Percentiles rank a stretch among this genome's conserved stretches.
Conservation (phyloP, 2,797 vertebrate species). For the Tokudaia muenninki region DNA sequence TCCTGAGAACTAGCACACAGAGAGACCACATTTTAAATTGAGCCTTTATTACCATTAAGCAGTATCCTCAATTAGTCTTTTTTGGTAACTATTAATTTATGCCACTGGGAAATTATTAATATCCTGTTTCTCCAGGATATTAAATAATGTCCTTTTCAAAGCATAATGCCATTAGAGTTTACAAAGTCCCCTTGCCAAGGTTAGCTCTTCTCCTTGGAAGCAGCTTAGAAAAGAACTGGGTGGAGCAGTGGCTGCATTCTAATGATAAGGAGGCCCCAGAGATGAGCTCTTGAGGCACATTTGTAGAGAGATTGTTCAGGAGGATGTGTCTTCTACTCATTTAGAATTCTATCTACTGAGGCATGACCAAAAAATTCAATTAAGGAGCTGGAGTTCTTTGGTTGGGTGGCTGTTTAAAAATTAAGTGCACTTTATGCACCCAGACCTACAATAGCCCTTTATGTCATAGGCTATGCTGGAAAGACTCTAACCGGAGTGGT, state of each 20-base stretch:
- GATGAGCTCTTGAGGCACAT: neutral
- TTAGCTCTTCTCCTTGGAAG: constrained; percentile 42
- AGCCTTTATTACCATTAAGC: constrained; percentile 2
- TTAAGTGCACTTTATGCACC: neutral
- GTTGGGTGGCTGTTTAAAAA: neutral
- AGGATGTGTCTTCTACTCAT: constrained; percentile 19
- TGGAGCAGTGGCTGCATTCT: constrained; percentile 13
- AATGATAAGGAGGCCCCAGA: neutral
- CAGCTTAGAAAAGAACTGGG: neutral
- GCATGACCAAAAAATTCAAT: constrained; percentile 35
- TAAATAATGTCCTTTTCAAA: constrained; percentile 76
- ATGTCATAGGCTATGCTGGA: neutral
- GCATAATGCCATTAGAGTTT: constrained; percentile 58
- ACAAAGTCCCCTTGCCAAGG: constrained; percentile 51
- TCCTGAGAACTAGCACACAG: neutral
- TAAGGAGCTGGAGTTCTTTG: neutral
- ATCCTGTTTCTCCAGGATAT: constrained; percentile 52
- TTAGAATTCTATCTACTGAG: neutral
- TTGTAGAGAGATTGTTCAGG: neutral
- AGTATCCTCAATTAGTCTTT: constrained; percentile 65
- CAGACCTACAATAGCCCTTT: neutral
- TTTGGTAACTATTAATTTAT: constrained; percentile 62
- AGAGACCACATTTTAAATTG: neutral
- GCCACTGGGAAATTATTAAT: constrained; percentile 59
- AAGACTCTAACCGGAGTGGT: neutral